Evolutionary conservation across 1,140 invertebrate genomes (phyloP).

Genomic region (Trigoniulus corallinus): DNA sequence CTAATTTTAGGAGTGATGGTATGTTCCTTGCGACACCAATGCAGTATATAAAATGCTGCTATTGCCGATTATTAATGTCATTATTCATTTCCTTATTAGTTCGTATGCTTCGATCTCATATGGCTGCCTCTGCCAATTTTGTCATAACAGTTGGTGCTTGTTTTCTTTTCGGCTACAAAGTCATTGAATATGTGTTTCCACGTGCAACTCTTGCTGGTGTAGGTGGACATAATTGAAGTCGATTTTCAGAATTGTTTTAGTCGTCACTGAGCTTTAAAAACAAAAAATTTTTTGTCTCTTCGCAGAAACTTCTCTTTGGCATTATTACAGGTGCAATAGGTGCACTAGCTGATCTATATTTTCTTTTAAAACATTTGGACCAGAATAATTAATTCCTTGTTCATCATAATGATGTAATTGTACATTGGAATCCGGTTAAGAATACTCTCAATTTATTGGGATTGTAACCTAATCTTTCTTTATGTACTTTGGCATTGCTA

Average conservation of each 20-base stretch:
- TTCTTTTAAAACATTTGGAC: background rate
- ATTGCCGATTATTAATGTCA: background rate
- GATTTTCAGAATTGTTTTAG: too few relatives aligned
- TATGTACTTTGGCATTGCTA: too few relatives aligned
- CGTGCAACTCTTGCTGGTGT: too few relatives aligned
- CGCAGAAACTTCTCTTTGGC: background rate
- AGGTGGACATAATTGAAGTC: too few relatives aligned
- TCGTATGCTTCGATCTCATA: background rate
- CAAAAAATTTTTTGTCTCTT: too few relatives aligned
- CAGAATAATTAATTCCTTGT: too few relatives aligned
- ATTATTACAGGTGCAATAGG: background rate
- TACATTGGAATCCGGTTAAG: too few relatives aligned
- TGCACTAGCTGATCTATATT: background rate
- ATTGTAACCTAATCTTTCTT: too few relatives aligned
- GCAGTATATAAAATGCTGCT: background rate
- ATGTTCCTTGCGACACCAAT: too few relatives aligned
- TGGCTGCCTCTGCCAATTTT: slow-evolving; percentile 2
- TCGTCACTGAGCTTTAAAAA: too few relatives aligned
- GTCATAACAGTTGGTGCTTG: slow-evolving; percentile 3
- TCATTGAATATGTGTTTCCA: slow-evolving; percentile 4
- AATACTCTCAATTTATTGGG: too few relatives aligned
- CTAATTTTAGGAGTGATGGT: background rate
- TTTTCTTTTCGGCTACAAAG: slow-evolving; percentile 7
- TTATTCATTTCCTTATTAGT: background rate
- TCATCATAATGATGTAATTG: too few relatives aligned